These are phyloP conservation scores for Ficedula albicollis DNA, from an alignment of 2,797 vertebrate genomes.

Conservation along the genomic window DNA sequence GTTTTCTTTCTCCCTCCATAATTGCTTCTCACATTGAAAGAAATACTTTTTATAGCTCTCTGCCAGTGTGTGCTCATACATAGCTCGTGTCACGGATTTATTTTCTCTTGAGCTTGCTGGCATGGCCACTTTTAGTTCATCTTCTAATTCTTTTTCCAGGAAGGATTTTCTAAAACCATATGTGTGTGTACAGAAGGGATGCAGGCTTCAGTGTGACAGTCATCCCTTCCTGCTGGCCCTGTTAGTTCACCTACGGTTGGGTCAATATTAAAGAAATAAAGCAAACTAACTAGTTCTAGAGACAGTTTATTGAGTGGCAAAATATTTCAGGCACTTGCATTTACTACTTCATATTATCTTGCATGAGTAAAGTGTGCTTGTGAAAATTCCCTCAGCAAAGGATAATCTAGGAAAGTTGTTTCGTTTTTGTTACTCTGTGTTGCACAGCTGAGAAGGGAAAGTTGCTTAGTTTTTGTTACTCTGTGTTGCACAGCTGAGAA, in stretches of 20 bases:
- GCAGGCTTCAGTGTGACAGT: not conserved
- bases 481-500: not conserved
- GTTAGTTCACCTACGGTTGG: not conserved
- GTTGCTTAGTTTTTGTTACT: not conserved
- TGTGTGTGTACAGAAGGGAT: not conserved
- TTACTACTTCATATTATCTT: not conserved
- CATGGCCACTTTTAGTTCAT: not conserved
- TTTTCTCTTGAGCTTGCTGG: not conserved
- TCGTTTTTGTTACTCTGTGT: not conserved
- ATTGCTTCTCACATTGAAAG: not conserved
- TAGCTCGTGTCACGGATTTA: not conserved
- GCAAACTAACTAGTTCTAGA: not conserved
- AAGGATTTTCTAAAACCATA: not conserved
- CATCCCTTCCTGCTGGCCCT: not conserved
- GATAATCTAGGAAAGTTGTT: not conserved
- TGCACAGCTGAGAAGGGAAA: not conserved
- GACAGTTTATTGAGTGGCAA: not conserved
- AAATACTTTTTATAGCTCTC: not conserved
- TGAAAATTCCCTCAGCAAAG: not conserved
- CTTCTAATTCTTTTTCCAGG: not conserved
- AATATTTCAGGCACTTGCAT: not conserved
- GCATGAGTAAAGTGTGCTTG: not conserved
- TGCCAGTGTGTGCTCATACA: not conserved
- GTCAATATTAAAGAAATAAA: not conserved
- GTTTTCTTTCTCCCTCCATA: not conserved